These are phyloP conservation scores for Monomorium pharaonis DNA, from an alignment of 1,140 invertebrate species.

Conservation along the genomic window DNA sequence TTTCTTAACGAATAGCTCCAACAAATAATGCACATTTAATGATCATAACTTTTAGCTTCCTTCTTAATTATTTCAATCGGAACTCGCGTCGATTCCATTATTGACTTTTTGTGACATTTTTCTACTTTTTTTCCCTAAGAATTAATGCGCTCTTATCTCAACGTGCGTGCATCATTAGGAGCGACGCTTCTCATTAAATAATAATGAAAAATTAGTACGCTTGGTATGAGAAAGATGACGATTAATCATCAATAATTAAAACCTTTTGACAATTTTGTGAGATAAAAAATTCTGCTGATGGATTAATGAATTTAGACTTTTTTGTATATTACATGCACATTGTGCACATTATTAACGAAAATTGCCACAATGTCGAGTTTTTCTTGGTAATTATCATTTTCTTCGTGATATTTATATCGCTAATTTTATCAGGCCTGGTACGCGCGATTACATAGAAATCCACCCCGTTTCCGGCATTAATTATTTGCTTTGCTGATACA, in stretches of 20 bases:
- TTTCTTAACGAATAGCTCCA: not conserved
- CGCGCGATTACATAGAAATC: constrained; percentile 28
- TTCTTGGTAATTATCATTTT: constrained; percentile 35
- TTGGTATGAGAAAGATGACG: not conserved
- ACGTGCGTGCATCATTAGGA: not conserved
- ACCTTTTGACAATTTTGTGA: not conserved
- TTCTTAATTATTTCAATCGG: not conserved
- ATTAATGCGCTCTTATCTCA: constrained; percentile 12
- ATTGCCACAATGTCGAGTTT: not conserved
- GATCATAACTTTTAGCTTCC: not conserved
- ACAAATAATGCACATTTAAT: not conserved
- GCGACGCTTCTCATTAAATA: not conserved
- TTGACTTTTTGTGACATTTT: not conserved
- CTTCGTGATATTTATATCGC: constrained; percentile 26
- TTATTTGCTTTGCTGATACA: not conserved
- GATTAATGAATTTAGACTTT: not conserved
- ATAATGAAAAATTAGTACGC: not conserved
- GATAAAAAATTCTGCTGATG: constrained; percentile 8
- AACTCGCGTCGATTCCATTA: not conserved
- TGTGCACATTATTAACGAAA: constrained; percentile 4
- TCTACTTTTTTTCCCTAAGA: not conserved
- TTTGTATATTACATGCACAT: not conserved
- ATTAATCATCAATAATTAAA: not conserved
- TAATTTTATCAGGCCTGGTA: constrained; percentile 48
- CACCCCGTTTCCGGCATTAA: constrained; percentile 29